Evolutionary conservation across 2,113 vertebrate genomes (phyloP).

Genomic region (Sterrhoptilus dennistouni): DNA sequence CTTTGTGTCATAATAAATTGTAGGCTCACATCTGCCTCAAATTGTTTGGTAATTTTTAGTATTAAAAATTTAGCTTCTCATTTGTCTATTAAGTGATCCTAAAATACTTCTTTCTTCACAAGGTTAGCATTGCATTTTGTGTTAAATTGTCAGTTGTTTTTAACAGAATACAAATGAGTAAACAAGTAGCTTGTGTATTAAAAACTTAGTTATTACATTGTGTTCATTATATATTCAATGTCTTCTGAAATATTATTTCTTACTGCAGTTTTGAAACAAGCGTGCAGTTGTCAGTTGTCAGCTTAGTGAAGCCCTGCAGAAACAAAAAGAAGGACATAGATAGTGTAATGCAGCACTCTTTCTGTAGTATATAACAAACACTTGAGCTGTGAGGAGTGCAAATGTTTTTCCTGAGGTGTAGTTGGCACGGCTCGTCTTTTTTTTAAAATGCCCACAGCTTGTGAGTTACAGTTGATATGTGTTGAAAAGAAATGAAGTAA

Average conservation of each 20-base stretch:
- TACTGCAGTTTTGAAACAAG: background rate
- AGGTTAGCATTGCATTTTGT: background rate
- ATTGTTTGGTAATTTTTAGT: background rate
- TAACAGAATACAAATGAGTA: background rate
- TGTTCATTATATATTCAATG: background rate
- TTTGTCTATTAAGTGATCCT: background rate
- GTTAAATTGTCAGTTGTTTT: background rate
- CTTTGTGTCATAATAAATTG: background rate
- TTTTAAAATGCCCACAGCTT: background rate
- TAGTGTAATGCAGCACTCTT: background rate
- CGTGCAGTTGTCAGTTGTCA: background rate
- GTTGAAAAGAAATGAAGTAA: background rate
- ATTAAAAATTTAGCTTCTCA: background rate
- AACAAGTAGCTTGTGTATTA: background rate
- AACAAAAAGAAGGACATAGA: background rate
- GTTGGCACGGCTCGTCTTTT: background rate
- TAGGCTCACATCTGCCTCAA: background rate
- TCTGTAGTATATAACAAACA: background rate
- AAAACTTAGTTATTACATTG: background rate
- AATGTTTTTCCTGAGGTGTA: conserved; percentile 29
- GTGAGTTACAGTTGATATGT: background rate
- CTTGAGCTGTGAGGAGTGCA: background rate
- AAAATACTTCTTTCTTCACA: background rate
- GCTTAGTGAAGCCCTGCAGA: background rate
- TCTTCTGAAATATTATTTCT: background rate